Conservation (phyloP, 1,140 invertebrate species). For the Aphidius ervi region DNA sequence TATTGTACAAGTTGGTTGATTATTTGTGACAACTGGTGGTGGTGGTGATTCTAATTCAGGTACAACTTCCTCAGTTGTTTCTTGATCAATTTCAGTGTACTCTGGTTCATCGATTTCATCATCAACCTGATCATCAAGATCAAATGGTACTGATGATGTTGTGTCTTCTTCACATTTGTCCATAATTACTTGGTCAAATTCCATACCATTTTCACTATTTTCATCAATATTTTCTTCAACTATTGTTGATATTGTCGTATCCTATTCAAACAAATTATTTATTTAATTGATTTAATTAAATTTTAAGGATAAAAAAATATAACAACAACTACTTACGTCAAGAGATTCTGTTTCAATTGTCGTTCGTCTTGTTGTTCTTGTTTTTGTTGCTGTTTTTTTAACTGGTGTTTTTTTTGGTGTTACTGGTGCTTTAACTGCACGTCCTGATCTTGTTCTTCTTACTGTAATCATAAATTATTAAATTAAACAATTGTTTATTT, state of each 20-base stretch:
- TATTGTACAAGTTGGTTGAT: conserved; percentile 25
- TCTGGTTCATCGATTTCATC: conserved; percentile 18
- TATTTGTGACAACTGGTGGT: conserved; percentile 33
- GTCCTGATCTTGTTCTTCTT: conserved; percentile 39
- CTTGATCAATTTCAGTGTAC: conserved; percentile 24
- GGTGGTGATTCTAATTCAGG: conserved; percentile 41
- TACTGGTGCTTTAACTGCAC: conserved; percentile 32
- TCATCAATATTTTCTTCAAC: conserved; percentile 34
- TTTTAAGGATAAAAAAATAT: not conserved
- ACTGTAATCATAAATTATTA: conserved; percentile 28
- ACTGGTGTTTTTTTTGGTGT: conserved; percentile 36
- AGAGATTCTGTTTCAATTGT: conserved; percentile 22
- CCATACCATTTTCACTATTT: conserved; percentile 32
- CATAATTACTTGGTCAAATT: conserved; percentile 30
- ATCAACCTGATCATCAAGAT: conserved; percentile 31
- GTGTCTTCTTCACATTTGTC: conserved; percentile 32
- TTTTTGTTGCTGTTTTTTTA: conserved; percentile 32
- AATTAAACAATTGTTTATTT: too few relatives aligned
- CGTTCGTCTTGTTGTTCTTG: conserved; percentile 33
- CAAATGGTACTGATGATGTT: conserved; percentile 28
- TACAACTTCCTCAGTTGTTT: conserved; percentile 26
- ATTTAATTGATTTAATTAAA: not conserved
- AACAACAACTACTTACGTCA: conserved; percentile 17
- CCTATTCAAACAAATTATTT: conserved; percentile 9
- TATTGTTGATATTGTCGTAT: conserved; percentile 26